These are phyloP conservation scores for Tenthredo amoena DNA, from an alignment of 2,888 invertebrate genomes.

Conservation along the genomic window DNA sequence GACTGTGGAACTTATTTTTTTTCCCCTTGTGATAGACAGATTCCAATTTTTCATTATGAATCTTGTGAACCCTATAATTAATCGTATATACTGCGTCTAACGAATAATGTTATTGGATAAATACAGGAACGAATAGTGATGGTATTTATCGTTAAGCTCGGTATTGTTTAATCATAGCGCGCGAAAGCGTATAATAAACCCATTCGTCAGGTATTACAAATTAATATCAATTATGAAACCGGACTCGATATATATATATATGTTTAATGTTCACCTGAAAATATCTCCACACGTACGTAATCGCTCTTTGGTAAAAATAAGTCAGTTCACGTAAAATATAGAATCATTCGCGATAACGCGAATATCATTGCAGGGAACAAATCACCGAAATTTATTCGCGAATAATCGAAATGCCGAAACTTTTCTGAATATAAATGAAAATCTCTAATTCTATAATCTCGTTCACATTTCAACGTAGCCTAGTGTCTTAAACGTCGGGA, in stretches of 20 bases:
- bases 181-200: slow-evolving; percentile 39
- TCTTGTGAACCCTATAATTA: not conserved
- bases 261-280: not conserved
- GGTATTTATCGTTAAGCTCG: slow-evolving; percentile 44
- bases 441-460: not conserved
- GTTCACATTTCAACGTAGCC: not conserved
- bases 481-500: slow-evolving; percentile 1
- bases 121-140: slow-evolving; percentile 9
- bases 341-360: not conserved
- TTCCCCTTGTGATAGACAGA: not conserved
- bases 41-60: not conserved
- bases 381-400: not conserved
- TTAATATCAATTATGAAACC: slow-evolving; percentile 34
- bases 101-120: not conserved
- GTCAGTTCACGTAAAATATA: not conserved
- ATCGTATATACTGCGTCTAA: not conserved
- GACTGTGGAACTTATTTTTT: not conserved
- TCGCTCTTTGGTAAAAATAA: slow-evolving; percentile 18
- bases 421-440: not conserved
- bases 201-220: slow-evolving; percentile 39
- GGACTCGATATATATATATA: not conserved
- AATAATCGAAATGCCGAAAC: not conserved
- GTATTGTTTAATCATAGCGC: slow-evolving; percentile 37
- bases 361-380: not conserved
- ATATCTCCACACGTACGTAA: not conserved